Percentiles rank a stretch among this genome's conserved stretches.
Evolutionary conservation across 2,797 vertebrate species (phyloP).

Genomic region (Thalassophryne amazonica): DNA sequence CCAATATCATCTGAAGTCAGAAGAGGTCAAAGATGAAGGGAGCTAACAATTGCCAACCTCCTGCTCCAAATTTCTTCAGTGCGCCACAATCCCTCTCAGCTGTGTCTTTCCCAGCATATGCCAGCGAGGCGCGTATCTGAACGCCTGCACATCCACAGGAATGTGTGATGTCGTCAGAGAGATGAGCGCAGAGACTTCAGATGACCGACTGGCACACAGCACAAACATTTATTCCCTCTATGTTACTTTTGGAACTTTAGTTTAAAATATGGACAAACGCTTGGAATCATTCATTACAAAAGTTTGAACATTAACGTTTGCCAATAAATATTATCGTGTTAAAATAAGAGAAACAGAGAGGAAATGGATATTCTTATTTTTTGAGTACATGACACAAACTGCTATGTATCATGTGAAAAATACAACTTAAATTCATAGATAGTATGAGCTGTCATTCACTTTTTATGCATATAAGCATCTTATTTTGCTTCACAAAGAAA

Average conservation of each 20-base stretch:
- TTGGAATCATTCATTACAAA: constrained; percentile 33
- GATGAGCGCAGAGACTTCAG: constrained; percentile 32
- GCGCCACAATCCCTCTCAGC: constrained; percentile 54
- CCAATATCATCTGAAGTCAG: constrained; percentile 44
- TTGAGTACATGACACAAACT: too few relatives aligned
- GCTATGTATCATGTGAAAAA: too few relatives aligned
- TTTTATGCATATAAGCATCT: too few relatives aligned
- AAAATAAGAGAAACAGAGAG: not conserved
- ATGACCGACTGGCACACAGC: constrained; percentile 14
- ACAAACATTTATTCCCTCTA: constrained; percentile 1
- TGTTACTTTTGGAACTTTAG: constrained; percentile 23
- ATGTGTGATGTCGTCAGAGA: constrained; percentile 34
- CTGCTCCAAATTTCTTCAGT: constrained; percentile 43
- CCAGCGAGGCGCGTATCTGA: constrained; percentile 9
- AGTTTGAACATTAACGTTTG: constrained; percentile 4
- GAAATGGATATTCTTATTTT: too few relatives aligned
- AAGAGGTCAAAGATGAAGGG: constrained; percentile 64
- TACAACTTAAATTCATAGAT: too few relatives aligned
- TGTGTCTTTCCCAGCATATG: constrained; percentile 53
- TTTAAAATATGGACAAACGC: constrained; percentile 22
- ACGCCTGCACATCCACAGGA: constrained; percentile 21
- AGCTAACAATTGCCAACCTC: constrained; percentile 55
- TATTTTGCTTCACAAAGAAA: too few relatives aligned
- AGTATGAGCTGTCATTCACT: too few relatives aligned
- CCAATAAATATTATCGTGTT: constrained; percentile 20